These are phyloP conservation scores for Poicephalus meyeri DNA, from an alignment of 2,113 vertebrate genomes.

Conservation along the genomic window DNA sequence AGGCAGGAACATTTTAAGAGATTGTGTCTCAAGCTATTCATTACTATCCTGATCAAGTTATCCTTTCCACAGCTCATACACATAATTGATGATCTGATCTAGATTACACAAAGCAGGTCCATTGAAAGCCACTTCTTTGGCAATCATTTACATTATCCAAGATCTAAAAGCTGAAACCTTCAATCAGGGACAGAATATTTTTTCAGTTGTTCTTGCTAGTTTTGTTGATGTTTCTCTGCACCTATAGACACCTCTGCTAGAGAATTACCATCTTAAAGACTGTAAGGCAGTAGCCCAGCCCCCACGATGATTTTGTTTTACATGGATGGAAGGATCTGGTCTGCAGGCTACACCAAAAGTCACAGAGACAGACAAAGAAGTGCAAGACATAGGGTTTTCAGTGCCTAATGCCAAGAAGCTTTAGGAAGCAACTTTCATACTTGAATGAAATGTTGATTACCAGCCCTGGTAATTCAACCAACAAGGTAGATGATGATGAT, in stretches of 20 bases:
- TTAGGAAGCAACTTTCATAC: neutral
- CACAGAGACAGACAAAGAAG: neutral
- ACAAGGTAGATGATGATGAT: neutral
- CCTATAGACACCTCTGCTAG: neutral
- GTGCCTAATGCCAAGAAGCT: neutral
- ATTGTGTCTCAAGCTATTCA: neutral
- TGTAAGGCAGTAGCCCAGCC: neutral
- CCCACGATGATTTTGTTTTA: neutral
- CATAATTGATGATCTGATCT: neutral
- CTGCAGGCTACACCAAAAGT: neutral
- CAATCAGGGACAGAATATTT: neutral
- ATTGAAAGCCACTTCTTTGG: neutral
- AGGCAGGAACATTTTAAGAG: neutral
- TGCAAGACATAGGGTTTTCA: neutral
- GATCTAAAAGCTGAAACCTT: neutral
- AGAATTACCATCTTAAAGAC: neutral
- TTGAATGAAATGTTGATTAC: neutral
- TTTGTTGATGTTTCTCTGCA: neutral
- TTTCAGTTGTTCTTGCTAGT: neutral
- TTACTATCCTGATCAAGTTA: neutral
- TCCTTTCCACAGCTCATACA: neutral
- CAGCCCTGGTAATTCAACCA: neutral
- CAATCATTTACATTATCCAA: neutral
- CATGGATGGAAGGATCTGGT: neutral
- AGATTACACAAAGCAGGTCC: neutral